These are phyloP conservation scores for Amblyjoppa fuscipennis DNA, from an alignment of 2,888 invertebrate genomes.

Conservation along the genomic window DNA sequence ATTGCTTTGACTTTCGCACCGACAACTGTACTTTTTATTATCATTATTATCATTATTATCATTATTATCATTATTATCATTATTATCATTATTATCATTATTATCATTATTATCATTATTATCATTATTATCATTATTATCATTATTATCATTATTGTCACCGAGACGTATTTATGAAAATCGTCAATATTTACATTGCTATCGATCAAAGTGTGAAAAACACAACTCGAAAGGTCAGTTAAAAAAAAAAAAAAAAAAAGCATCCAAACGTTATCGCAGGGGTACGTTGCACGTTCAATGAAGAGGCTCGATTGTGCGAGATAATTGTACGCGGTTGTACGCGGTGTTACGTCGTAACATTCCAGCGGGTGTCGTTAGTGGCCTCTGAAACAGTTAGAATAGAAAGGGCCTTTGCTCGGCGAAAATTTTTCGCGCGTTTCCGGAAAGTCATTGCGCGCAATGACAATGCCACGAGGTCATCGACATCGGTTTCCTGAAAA, in stretches of 20 bases:
- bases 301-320: not conserved
- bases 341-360: not conserved
- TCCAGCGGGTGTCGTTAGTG: not conserved
- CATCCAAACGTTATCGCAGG: not conserved
- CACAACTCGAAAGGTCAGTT: not conserved
- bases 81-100: not conserved
- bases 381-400: not conserved
- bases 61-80: not conserved
- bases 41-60: not conserved
- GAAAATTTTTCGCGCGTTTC: not conserved
- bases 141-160: too few relatives aligned
- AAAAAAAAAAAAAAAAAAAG: not conserved
- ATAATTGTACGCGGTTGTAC: not conserved
- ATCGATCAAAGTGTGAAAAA: conserved; percentile 1
- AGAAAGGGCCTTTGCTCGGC: not conserved
- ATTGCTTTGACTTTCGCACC: not conserved
- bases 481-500: conserved; percentile 25
- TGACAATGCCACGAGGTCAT: conserved; percentile 28
- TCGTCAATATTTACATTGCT: too few relatives aligned
- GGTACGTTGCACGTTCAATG: not conserved
- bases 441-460: conserved; percentile 6
- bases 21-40: conserved; percentile 14
- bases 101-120: not conserved
- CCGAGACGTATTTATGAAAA: too few relatives aligned
- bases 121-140: too few relatives aligned